phyloP scores from a whole-genome alignment of 2,797 vertebrate species.

The Amazonetta brasiliensis region DNA sequence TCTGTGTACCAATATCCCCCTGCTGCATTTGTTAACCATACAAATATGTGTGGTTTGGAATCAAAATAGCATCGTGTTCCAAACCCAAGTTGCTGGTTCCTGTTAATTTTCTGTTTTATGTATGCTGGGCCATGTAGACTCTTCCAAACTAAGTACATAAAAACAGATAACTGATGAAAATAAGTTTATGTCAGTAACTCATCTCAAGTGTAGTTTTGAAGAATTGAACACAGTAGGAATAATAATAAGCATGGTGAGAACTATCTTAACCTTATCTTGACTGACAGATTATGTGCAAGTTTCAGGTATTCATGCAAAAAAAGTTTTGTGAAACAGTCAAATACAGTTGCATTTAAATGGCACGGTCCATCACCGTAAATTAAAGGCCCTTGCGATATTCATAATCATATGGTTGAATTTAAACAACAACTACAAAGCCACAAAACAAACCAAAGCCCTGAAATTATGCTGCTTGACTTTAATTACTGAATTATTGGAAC shows the following conservation, averaged over 20 bases:
- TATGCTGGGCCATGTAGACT: conserved; percentile 31
- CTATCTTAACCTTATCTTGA: background rate
- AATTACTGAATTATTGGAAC: background rate
- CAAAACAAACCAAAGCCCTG: background rate
- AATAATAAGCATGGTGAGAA: background rate
- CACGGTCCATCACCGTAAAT: background rate
- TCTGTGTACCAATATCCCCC: conserved; percentile 59
- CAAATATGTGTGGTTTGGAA: conserved; percentile 83
- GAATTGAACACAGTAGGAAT: background rate
- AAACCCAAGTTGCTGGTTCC: conserved; percentile 70
- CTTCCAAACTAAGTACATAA: conserved; percentile 27
- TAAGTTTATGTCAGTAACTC: background rate
- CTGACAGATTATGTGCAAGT: accelerated
- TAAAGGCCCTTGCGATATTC: background rate
- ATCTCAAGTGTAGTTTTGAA: background rate
- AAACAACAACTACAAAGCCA: too few relatives aligned
- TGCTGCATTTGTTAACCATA: conserved; percentile 69
- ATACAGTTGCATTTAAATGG: background rate
- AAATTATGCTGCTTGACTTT: conserved; percentile 11
- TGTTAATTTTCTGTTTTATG: background rate
- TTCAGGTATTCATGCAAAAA: background rate
- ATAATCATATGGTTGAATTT: background rate
- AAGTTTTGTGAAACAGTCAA: background rate
- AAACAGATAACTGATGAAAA: background rate
- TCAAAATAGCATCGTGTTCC: conserved; percentile 55